These are phyloP conservation scores for Priapulus caudatus DNA, from an alignment of 2,888 invertebrate species.

Conservation along the genomic window DNA sequence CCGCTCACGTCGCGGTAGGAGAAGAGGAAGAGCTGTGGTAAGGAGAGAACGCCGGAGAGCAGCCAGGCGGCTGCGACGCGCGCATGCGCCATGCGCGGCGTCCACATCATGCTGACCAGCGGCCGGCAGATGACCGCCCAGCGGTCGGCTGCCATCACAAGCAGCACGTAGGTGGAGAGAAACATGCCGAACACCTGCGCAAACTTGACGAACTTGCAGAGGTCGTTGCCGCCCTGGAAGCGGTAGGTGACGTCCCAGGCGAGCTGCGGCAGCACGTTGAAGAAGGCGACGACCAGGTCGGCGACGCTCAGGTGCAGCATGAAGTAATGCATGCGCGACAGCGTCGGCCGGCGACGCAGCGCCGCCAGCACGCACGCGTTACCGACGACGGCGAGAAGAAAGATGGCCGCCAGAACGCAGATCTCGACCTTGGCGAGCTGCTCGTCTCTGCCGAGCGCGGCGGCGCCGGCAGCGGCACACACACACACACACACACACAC, in stretches of 20 bases:
- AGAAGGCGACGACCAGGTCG: conserved; percentile 25
- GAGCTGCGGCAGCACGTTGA: conserved; percentile 25
- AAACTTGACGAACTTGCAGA: conserved; percentile 26
- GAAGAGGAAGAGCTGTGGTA: conserved; percentile 46
- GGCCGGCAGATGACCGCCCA: conserved; percentile 43
- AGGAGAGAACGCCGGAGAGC: conserved; percentile 45
- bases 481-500: too few species aligned
- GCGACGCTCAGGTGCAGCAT: conserved; percentile 27
- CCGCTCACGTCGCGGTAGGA: conserved; percentile 25
- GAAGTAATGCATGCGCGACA: conserved; percentile 26
- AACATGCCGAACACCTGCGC: conserved; percentile 17
- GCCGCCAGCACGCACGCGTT: conserved; percentile 29
- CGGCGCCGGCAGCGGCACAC: too few species aligned
- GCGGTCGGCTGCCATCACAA: conserved; percentile 49
- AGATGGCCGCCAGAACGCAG: conserved; percentile 26
- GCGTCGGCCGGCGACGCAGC: conserved; percentile 22
- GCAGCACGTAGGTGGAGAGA: conserved; percentile 39
- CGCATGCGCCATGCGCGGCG: conserved; percentile 23
- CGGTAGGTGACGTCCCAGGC: conserved; percentile 22
- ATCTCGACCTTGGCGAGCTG: conserved; percentile 23
- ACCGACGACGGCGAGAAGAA: conserved; percentile 29
- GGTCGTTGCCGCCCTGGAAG: conserved; percentile 17
- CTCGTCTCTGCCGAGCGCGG: too few species aligned
- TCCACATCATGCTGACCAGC: background rate
- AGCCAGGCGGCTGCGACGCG: conserved; percentile 49